Evolutionary conservation across 2,888 invertebrate species (phyloP), one percentile per base, ranked within the genome.

Genomic region (Taphrorychus bicolor): DNA sequence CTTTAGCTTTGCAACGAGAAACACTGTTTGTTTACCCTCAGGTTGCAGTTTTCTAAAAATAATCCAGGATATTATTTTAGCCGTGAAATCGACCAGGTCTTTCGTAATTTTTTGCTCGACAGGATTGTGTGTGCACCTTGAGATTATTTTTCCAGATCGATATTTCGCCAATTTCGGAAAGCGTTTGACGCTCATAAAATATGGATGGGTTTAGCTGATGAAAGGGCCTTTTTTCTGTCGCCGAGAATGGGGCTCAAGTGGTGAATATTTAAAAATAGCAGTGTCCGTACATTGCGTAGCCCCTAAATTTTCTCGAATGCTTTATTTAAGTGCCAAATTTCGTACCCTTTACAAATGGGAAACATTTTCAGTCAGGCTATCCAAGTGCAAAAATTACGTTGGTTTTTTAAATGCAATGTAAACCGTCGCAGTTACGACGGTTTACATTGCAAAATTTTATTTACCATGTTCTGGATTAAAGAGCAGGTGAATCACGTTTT

Each of bases 21-120:
- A 19, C 16, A 19, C 19, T 48, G 32, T 22, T 32, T 54, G 54
- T 54, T 54, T 54, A 54, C 54, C 24, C 11, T 54, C 23, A 32
- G 21, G 32, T 54, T 54, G 54, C 54, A 54, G 32, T 54, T 54
- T 54, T 54, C 54, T 54, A 54, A 32, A 54, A 54, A 54, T 54
- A 54, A 54, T 54, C 24, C 5, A 19, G 22, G 21, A 9, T 51
- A 3, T 54, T 54, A 54, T 54, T 22, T 54, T 54, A 32, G 32
- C 54, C 17, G 9, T 54, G 16, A 54, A 54, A 54, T 24, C 16
- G 21, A 54, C 32, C 19, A 52, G 18, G 52, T 5, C 21, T 52
- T 52, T 22, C 22, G 22, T 52, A 52, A 18, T 21, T 52, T 52
- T 14, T 19, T 52, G 14, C 22, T 22, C 22, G 19, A 22, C 7